These are phyloP conservation scores for Pleuronectes platessa DNA, from an alignment of 2,113 vertebrate species.

Conservation along the genomic window DNA sequence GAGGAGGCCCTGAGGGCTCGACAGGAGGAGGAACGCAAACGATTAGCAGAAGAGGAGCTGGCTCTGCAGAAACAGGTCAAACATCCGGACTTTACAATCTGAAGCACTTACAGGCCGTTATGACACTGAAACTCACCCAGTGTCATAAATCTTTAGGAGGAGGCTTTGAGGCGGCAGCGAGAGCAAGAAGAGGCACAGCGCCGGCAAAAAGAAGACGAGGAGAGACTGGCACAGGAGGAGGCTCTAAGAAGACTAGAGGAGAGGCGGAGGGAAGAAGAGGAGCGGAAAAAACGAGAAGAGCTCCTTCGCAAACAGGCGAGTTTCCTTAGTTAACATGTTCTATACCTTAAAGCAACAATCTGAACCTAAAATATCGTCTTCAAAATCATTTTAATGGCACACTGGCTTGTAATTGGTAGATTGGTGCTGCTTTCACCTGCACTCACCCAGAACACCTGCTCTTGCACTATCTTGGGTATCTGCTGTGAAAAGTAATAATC, in stretches of 20 bases:
- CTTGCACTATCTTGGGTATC: not conserved
- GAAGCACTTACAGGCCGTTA: not conserved
- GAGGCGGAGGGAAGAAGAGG: conserved; percentile 92
- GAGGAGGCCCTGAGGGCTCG: conserved; percentile 91
- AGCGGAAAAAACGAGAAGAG: conserved; percentile 91
- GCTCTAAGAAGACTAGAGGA: conserved; percentile 90
- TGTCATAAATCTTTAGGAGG: conserved; percentile 82
- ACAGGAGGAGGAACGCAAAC: conserved; percentile 91
- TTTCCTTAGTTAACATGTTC: not conserved
- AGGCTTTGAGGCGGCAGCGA: conserved; percentile 81
- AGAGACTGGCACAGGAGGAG: conserved; percentile 92
- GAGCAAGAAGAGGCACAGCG: conserved; percentile 86
- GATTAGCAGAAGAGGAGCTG: conserved; percentile 93
- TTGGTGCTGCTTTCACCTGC: too few relatives aligned
- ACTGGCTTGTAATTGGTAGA: too few relatives aligned
- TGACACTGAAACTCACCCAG: conserved; percentile 27
- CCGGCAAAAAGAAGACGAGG: conserved; percentile 93
- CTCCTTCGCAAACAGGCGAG: conserved; percentile 92
- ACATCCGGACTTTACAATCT: not conserved
- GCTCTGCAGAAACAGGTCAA: conserved; percentile 93
- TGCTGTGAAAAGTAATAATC: too few relatives aligned
- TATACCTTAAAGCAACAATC: not conserved
- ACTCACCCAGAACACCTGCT: not conserved
- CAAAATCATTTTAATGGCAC: not conserved
- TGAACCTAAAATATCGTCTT: not conserved